Conservation (phyloP, 2,888 invertebrate genomes). For the Brachynemurus nebulosus region DNA sequence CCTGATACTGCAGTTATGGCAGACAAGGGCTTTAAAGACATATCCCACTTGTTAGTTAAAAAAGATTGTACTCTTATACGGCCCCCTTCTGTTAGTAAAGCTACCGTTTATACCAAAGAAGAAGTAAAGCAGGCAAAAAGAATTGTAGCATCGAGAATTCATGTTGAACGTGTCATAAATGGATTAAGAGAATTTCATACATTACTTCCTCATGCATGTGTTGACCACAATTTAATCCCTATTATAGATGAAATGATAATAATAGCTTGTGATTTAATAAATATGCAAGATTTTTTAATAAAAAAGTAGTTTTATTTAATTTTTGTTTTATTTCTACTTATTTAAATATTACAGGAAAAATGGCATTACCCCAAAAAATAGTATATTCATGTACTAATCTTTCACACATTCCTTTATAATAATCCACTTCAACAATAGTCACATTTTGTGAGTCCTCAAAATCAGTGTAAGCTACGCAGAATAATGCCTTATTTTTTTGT, state of each 20-base stretch:
- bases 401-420: constrained; percentile 10
- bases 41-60: neutral
- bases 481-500: constrained; percentile 14
- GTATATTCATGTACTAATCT: constrained; percentile 13
- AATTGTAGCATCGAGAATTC: constrained; percentile 11
- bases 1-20: neutral
- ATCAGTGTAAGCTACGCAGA: neutral
- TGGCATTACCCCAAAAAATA: constrained; percentile 16
- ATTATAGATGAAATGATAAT: constrained; percentile 9
- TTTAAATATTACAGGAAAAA: constrained; percentile 12
- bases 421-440: neutral
- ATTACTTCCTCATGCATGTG: constrained; percentile 6
- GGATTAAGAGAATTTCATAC: constrained; percentile 10
- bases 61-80: neutral
- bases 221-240: constrained; percentile 6
- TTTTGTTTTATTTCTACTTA: neutral
- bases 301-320: neutral
- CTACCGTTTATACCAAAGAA: constrained; percentile 2
- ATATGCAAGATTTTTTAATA: constrained; percentile 1
- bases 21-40: neutral
- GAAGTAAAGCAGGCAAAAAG: constrained; percentile 9
- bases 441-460: neutral
- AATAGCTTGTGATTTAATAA: constrained; percentile 4
- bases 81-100: neutral
- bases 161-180: constrained; percentile 11